These are phyloP conservation scores for Lithobates sylvaticus DNA, from an alignment of 2,797 vertebrate species.

Conservation along the genomic window DNA sequence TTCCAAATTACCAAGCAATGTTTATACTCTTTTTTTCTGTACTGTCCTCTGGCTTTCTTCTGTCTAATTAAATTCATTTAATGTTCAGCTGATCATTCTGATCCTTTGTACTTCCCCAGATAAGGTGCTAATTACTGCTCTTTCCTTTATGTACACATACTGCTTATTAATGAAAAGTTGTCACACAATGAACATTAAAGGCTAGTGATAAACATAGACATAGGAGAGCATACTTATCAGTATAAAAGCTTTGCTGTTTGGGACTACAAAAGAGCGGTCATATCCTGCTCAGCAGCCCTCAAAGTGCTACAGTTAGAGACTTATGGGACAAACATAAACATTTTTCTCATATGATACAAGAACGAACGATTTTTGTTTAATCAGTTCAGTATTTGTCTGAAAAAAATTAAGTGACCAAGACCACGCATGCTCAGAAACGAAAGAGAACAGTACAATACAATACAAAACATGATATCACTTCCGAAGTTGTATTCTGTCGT, in stretches of 20 bases:
- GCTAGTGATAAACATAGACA: neutral
- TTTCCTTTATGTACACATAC: neutral
- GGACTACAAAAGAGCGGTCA: neutral
- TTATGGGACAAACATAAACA: no score
- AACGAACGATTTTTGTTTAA: no score
- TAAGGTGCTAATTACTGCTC: constrained; percentile 21
- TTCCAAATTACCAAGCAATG: neutral
- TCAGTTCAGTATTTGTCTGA: no score
- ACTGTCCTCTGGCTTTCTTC: neutral
- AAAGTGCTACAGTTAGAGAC: no score
- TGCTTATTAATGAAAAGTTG: constrained; percentile 1
- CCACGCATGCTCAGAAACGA: no score
- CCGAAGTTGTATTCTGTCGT: no score
- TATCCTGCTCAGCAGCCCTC: neutral
- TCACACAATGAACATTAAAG: constrained; percentile 5
- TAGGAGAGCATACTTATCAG: neutral
- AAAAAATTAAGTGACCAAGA: no score
- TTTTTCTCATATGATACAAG: no score
- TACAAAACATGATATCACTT: no score
- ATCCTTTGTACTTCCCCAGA: constrained; percentile 13
- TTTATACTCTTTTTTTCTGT: neutral
- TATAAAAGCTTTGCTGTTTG: neutral
- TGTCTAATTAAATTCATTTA: constrained; percentile 30
- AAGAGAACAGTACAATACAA: no score
- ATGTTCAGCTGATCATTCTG: neutral